phyloP scores from a whole-genome alignment of 1,140 invertebrate species.

The Drosophila murphyi region DNA sequence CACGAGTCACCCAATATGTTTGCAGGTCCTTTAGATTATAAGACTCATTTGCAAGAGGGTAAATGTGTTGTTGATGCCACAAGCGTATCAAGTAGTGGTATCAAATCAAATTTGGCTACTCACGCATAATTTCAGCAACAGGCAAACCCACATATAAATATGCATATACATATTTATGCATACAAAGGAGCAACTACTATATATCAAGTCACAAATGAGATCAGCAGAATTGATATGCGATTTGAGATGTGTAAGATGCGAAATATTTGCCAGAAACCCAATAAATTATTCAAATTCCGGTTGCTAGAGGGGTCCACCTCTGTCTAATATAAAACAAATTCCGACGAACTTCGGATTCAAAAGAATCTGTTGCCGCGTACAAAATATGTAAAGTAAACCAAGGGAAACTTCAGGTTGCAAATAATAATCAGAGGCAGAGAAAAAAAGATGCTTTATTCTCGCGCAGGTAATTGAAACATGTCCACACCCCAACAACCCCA shows the following conservation, averaged over 20 bases:
- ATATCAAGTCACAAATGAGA: slow-evolving; percentile 29
- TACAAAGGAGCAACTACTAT: background rate
- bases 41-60: slow-evolving; percentile 7
- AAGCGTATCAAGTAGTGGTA: slow-evolving; percentile 4
- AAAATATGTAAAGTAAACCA: slow-evolving; percentile 29
- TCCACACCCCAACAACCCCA: background rate
- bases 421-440: background rate
- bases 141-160: slow-evolving; percentile 18
- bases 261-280: slow-evolving; percentile 32
- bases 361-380: slow-evolving; percentile 19
- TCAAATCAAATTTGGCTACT: slow-evolving; percentile 46
- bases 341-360: slow-evolving; percentile 7
- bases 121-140: slow-evolving; percentile 45
- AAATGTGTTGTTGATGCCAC: slow-evolving; percentile 26
- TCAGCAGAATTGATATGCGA: slow-evolving; percentile 30
- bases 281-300: slow-evolving; percentile 48
- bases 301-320: slow-evolving; percentile 9
- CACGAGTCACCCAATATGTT: background rate
- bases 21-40: background rate
- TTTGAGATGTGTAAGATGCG: slow-evolving; percentile 4
- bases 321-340: background rate
- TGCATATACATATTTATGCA: background rate
- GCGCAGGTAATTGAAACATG: slow-evolving; percentile 35
- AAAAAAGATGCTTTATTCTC: background rate
- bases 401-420: background rate